These are phyloP conservation scores for Oreamnos americanus DNA, from an alignment of 2,113 vertebrate genomes.

Conservation along the genomic window DNA sequence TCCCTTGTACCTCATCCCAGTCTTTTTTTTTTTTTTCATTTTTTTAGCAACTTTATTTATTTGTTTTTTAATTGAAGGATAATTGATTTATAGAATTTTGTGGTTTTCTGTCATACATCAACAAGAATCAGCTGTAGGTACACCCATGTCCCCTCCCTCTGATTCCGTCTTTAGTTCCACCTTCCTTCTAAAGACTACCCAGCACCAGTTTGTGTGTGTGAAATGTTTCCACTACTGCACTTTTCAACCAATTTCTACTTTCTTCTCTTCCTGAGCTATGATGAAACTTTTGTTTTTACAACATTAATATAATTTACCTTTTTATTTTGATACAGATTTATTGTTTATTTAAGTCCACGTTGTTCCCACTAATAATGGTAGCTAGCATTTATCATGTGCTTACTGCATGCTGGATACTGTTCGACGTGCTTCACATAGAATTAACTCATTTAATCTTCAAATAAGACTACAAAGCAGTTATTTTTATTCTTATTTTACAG, in stretches of 20 bases:
- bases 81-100: not conserved
- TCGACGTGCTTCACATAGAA: not conserved
- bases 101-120: not conserved
- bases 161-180: fast-evolving
- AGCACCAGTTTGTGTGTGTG: not conserved
- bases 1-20: not conserved
- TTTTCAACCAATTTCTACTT: not conserved
- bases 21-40: not conserved
- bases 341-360: not conserved
- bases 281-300: not conserved
- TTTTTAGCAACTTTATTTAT: not conserved
- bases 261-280: not conserved
- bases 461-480: not conserved
- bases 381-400: not conserved
- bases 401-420: not conserved
- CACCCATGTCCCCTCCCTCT: not conserved
- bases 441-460: not conserved
- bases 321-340: not conserved
- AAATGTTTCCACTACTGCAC: not conserved
- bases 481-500: not conserved
- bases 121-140: not conserved
- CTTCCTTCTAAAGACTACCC: not conserved
- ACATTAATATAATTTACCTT: not conserved
- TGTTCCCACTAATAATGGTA: not conserved
- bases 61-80: not conserved